These are phyloP conservation scores for Brienomyrus longianalis DNA, from an alignment of 2,113 vertebrate genomes.

Conservation along the genomic window DNA sequence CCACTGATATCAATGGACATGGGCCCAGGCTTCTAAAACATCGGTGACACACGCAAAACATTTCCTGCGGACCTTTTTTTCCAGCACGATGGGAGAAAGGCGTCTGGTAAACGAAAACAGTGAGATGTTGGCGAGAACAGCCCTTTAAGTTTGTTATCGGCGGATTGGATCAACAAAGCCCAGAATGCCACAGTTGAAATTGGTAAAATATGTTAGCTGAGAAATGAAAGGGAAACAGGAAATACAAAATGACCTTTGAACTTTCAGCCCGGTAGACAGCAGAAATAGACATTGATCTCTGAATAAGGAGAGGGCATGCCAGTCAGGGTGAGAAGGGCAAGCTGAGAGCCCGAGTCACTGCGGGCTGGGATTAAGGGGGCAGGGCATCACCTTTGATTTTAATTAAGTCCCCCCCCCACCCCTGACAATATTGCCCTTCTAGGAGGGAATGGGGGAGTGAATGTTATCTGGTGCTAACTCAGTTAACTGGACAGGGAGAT, in stretches of 20 bases:
- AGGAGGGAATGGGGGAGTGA: slow-evolving; percentile 34
- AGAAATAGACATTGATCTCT: slow-evolving; percentile 1
- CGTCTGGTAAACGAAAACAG: background rate
- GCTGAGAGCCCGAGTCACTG: slow-evolving; percentile 41
- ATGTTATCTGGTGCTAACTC: slow-evolving; percentile 75
- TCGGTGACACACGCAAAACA: slow-evolving; percentile 40
- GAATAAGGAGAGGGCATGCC: slow-evolving; percentile 26
- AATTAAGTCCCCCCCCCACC: slow-evolving; percentile 33
- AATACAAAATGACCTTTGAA: background rate
- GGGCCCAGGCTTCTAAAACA: slow-evolving; percentile 28
- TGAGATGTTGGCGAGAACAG: background rate
- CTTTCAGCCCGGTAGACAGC: background rate
- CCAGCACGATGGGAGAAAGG: slow-evolving; percentile 10
- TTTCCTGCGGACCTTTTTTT: slow-evolving; percentile 33
- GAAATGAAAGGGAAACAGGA: slow-evolving; percentile 4
- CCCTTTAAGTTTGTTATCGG: background rate
- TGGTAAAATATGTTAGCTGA: slow-evolving; percentile 12
- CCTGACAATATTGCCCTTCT: slow-evolving; percentile 10
- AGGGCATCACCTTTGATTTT: slow-evolving; percentile 22
- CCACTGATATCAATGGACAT: background rate
- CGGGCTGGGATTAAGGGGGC: slow-evolving; percentile 37
- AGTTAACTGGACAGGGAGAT: slow-evolving; percentile 59
- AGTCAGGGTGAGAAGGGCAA: slow-evolving; percentile 25
- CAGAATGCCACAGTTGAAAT: background rate
- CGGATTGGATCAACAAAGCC: background rate